Evolutionary conservation across 2,888 invertebrate species (phyloP), one percentile per base, ranked within the genome.

Genomic region (Carabus problematicus): DNA sequence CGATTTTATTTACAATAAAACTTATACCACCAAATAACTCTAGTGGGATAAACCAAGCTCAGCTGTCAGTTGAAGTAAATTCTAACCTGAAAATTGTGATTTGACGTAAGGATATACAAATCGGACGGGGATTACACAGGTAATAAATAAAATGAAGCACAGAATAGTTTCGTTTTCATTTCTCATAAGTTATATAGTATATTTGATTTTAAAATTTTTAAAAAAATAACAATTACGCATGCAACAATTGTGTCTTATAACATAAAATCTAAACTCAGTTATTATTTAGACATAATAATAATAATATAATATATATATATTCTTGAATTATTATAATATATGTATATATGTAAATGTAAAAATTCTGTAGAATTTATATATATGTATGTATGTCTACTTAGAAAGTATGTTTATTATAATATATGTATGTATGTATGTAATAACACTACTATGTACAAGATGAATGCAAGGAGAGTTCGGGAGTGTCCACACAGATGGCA

Each of bases 181-280:
- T 41, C 54, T 68, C 68, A 71, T 66, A 64, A 71, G 64, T 71
- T 68, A 71, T 71, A 67, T 70, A 71, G 55, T 72, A 71, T 72
- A 71, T 72, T 74, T 71, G 70, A 68, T 68, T 72, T 72, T 73
- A 71, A 49, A 73, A 72, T 71, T 72, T 70, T 73, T 71, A 73
- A 73, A 73, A 71, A 72, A 74, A 74, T 74, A 73, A 74, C 74
- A 73, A 75, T 71, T 71, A 75, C 74, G 74, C 75, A 75, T 75
- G 75, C 75, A 75, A 75, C 75, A 75, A 75, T 75, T 72, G 68
- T 74, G 73, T 74, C 72, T 72, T 70, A 74, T 16, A 73, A 16
- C 49, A 49, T 49, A 45, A 68, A 60, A 67, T 60, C 67, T 67
- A 67, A 67, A 67, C 52, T 68, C 55, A 68, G 61, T 52, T 67